Base-by-base conservation (phyloP, 2,113 vertebrate genomes). In the Pluvialis apricaria region DNA sequence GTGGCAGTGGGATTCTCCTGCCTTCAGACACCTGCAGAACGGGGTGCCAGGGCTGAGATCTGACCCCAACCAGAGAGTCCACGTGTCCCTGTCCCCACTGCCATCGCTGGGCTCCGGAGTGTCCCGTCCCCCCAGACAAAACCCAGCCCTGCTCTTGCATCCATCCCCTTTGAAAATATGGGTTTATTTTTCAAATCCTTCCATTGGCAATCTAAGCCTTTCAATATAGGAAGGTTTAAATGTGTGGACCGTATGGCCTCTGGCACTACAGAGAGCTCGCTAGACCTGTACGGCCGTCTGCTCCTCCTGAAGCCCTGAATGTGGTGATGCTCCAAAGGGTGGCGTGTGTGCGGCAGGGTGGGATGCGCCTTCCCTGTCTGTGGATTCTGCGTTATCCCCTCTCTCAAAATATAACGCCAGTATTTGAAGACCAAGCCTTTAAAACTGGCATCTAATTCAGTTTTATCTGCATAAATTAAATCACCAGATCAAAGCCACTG, bases 151-250 rank as follows among this genome's bases (percentile, higher is more conserved):
- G 22, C 70, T 36, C 69, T 47, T 47, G 11, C 21, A 31, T 31
- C 44, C 51, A 14, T 69, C 40, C 19, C 0, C 0, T 47, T 68
- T 1, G 2, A 52, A 61, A 49, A 64, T 4, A 38, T 20, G 34
- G 34, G 11, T 62, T 85, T 62, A 4, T 70, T 90, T 94, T 90
- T 71, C 47, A 28, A 75, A 0, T 21, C 28, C 31, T 87, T 24
- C 44, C 69, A 0, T 1, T 62, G 47, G 60, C 61, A 19, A 26
- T 12, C 9, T 15, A 15, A 78, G 11, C 13, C 25, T 73, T 51
- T 32, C 31, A 6, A 0, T 9, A 5, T 1, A 52, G 60, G 58
- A 73, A 29, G 44, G 13, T 69, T 72, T 52, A 10, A 25, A 16
- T 22, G 22, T 47, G n/a, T 60, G 47, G 58, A 17, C 18, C 29